Percentiles rank a stretch among this genome's conserved stretches.
These are phyloP conservation scores for Hypomecis punctinalis DNA, from an alignment of 2,888 invertebrate genomes.

Conservation along the genomic window DNA sequence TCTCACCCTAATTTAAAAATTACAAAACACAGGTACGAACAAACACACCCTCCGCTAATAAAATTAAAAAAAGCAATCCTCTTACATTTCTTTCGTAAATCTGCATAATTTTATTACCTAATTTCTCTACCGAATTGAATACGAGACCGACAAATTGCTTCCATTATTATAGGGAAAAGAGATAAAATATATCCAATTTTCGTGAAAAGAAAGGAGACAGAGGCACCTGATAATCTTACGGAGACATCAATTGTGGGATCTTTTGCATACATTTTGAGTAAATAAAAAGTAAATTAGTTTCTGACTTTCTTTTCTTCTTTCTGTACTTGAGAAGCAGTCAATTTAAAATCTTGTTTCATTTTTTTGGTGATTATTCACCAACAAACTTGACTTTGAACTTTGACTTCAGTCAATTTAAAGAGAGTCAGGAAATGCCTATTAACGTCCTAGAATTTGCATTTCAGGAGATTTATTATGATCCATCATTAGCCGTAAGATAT, in stretches of 20 bases:
- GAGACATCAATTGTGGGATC: conserved; percentile 53
- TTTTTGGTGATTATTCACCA: conserved; percentile 7
- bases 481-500: no score
- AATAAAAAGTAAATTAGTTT: conserved; percentile 54
- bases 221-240: conserved; percentile 49
- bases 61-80: conserved; percentile 65
- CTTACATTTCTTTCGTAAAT: conserved; percentile 64
- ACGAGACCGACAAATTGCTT: conserved; percentile 58
- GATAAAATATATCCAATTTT: conserved; percentile 24
- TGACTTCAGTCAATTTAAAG: neutral
- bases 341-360: conserved; percentile 20
- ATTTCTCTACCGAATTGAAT: conserved; percentile 62
- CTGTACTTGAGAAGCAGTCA: conserved; percentile 10
- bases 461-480: no score
- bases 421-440: no score
- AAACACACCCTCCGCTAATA: conserved; percentile 57
- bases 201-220: conserved; percentile 26
- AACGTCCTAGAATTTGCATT: no score
- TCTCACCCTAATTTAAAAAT: conserved; percentile 51
- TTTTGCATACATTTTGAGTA: conserved; percentile 60
- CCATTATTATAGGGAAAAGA: conserved; percentile 43
- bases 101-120: conserved; percentile 82
- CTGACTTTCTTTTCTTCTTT: conserved; percentile 7
- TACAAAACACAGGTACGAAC: conserved; percentile 60
- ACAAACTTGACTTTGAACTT: no score